Base-by-base conservation (phyloP, 2,113 vertebrate species). In the Agapornis roseicollis region DNA sequence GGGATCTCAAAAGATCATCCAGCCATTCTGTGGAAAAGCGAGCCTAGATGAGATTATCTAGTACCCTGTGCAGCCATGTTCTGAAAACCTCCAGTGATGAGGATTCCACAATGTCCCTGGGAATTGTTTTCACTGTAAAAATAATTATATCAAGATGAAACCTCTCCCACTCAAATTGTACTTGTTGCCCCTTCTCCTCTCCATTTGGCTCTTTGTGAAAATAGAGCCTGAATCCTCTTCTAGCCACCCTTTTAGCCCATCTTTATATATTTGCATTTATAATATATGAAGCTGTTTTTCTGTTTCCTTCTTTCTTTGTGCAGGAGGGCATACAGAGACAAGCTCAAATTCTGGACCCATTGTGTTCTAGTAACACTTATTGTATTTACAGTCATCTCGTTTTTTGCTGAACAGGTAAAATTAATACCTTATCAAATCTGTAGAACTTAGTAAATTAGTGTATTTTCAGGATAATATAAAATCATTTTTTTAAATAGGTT, bases 341-440 rank as follows among this genome's bases (percentile, higher is more conserved):
- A 99, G 96, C 93, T 99, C 94, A 99, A 99, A 98, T 99, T 99
- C 97, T 99, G 99, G 99, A 99, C 99, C 13, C 99, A 99, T 68
- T 99, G 99, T 89, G 98, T 99, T 77, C 97, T 99, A 39, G 98
- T 99, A 95, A 98, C 99, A 3, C 97, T 99, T 66, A 99, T 99
- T 92, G 90, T 99, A 93, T 99, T 99, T 98, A 99, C 99, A 14
- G 84, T 99, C 93, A 97, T 99, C 96, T 99, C 99, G 10, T 99
- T 99, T 98, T 99, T 99, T 93, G 99, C 99, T 18, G 99, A 99
- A 96, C 99, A 99, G 99, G 99, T 99, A 97, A 98, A 95, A 94
- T 69, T 86, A 85, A 19, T 29, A 39, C 52, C 13, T 95, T 94
- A 46, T 68, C 15, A 71, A 37, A 29, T 58, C 12, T 63, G 3